These are phyloP conservation scores for Premnoplex brunnescens DNA, from an alignment of 2,797 vertebrate genomes.

Conservation along the genomic window DNA sequence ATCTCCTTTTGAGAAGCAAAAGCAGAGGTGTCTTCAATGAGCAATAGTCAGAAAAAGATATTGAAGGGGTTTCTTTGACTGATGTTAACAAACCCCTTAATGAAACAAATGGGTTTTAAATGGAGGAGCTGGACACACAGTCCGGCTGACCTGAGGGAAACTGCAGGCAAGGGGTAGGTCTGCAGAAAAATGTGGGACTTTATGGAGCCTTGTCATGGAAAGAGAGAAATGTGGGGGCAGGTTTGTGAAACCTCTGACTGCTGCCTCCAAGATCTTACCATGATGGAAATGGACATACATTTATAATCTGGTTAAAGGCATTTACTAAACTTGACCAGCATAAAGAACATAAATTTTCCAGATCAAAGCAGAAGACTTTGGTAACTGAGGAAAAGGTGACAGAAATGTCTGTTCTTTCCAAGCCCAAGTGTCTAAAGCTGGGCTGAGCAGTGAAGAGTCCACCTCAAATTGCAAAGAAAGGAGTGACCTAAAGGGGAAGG, in stretches of 20 bases:
- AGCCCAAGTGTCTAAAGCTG: background rate
- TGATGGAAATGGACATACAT: fast-evolving
- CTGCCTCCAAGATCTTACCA: background rate
- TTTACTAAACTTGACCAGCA: background rate
- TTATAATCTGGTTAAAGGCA: background rate
- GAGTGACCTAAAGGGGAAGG: background rate
- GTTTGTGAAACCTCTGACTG: background rate
- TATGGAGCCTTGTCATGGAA: background rate
- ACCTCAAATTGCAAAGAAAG: background rate
- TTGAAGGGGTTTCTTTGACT: background rate
- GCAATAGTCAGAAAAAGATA: background rate
- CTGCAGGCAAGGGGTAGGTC: background rate
- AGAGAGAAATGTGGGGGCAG: background rate
- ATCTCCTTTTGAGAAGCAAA: background rate
- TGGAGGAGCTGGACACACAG: background rate
- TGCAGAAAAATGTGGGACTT: background rate
- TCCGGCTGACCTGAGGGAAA: background rate
- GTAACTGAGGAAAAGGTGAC: background rate
- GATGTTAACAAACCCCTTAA: background rate
- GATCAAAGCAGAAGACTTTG: background rate
- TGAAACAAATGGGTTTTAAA: background rate
- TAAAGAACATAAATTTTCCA: background rate
- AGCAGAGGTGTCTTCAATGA: background rate
- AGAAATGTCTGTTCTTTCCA: background rate
- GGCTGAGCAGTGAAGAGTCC: background rate